Conservation (phyloP, 2,888 invertebrate genomes). For the Odontocerum albicorne region DNA sequence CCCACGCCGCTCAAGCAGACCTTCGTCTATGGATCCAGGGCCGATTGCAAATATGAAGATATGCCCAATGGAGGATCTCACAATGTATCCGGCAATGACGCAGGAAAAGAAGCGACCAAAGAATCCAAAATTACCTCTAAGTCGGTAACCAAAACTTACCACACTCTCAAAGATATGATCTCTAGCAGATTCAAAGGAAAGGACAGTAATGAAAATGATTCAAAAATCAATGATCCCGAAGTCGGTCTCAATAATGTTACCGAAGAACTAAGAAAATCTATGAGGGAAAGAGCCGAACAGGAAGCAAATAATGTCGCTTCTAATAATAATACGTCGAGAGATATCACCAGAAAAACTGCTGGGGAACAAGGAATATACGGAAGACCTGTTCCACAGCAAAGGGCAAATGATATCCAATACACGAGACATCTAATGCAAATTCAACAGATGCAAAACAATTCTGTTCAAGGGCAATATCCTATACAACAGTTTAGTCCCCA, state of each 20-base stretch:
- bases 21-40: slow-evolving; percentile 44
- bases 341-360: slow-evolving; percentile 50
- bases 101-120: slow-evolving; percentile 60
- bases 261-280: slow-evolving; percentile 59
- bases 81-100: slow-evolving; percentile 60
- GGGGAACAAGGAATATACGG: slow-evolving; percentile 63
- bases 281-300: slow-evolving; percentile 42
- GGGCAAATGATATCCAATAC: slow-evolving; percentile 43
- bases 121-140: slow-evolving; percentile 61
- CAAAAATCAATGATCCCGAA: slow-evolving; percentile 54
- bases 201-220: slow-evolving; percentile 56
- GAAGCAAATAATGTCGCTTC: slow-evolving; percentile 40
- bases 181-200: slow-evolving; percentile 75
- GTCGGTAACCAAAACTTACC: slow-evolving; percentile 77
- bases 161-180: slow-evolving; percentile 82
- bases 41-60: slow-evolving; percentile 46
- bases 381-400: slow-evolving; percentile 58
- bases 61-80: slow-evolving; percentile 48
- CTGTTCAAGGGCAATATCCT: slow-evolving; percentile 44
- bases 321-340: slow-evolving; percentile 48
- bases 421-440: slow-evolving; percentile 40
- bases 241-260: slow-evolving; percentile 62
- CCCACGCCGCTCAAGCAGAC: slow-evolving; percentile 54
- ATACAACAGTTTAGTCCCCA: slow-evolving; percentile 43
- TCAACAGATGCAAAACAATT: slow-evolving; percentile 52